Conservation (phyloP, 2,888 invertebrate genomes). For the Rhingia campestris region DNA sequence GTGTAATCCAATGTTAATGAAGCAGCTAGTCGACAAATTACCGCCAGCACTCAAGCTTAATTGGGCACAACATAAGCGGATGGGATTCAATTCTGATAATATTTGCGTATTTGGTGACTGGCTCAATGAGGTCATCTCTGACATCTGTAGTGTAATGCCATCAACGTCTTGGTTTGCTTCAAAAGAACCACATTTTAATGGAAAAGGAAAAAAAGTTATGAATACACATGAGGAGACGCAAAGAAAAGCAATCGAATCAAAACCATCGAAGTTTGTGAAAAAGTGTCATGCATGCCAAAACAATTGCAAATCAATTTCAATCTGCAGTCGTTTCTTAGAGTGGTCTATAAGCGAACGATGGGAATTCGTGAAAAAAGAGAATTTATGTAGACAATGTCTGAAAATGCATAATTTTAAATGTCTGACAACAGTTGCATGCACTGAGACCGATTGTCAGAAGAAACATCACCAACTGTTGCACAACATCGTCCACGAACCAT, state of each 20-base stretch:
- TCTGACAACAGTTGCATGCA: background rate
- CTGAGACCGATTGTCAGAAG: background rate
- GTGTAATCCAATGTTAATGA: conserved; percentile 60
- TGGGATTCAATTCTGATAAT: background rate
- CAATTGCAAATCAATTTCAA: background rate
- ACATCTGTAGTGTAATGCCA: conserved; percentile 44
- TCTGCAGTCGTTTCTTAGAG: background rate
- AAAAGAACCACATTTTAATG: background rate
- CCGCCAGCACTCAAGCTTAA: conserved; percentile 57
- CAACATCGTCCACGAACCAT: background rate
- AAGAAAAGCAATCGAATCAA: too few relatives aligned
- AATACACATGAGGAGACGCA: background rate
- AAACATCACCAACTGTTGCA: background rate
- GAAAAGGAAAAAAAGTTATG: background rate
- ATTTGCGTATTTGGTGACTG: conserved; percentile 35
- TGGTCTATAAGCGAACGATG: background rate
- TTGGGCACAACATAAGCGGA: conserved; percentile 44
- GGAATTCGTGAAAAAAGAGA: background rate
- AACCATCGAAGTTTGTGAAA: too few relatives aligned
- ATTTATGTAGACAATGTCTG: conserved; percentile 36
- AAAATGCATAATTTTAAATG: background rate
- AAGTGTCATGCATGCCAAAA: background rate
- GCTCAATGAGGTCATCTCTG: conserved; percentile 49
- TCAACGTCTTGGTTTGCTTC: conserved; percentile 7
- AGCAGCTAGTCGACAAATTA: conserved; percentile 56